These are phyloP conservation scores for Meloe dianella DNA, from an alignment of 2,888 invertebrate species.

Conservation along the genomic window DNA sequence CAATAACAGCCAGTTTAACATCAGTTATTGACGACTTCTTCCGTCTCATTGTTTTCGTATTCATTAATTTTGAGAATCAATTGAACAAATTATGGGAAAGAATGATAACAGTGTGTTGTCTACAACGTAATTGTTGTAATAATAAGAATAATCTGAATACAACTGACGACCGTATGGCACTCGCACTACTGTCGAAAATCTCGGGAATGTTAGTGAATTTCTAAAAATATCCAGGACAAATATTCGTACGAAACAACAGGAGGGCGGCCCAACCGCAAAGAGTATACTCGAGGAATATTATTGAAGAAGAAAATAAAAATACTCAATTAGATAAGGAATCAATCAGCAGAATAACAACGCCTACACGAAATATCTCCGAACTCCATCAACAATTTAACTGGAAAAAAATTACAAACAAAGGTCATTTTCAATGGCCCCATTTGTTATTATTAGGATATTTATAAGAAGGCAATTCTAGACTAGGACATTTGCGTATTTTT, in stretches of 20 bases:
- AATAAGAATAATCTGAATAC: not conserved
- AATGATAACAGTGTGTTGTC: not conserved
- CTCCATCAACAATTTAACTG: too few species aligned
- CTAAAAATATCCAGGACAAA: slow-evolving; percentile 30
- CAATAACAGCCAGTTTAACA: slow-evolving; percentile 89
- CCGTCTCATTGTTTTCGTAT: slow-evolving; percentile 81
- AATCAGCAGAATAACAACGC: too few species aligned
- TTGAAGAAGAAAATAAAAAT: not conserved
- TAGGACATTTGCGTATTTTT: not conserved
- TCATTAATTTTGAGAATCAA: slow-evolving; percentile 61
- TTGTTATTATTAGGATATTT: too few species aligned
- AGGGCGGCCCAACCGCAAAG: not conserved
- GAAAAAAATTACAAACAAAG: too few species aligned
- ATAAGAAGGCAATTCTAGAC: too few species aligned
- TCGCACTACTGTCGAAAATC: slow-evolving; percentile 24
- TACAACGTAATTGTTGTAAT: not conserved
- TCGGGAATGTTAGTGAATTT: slow-evolving; percentile 16
- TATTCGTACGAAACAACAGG: not conserved
- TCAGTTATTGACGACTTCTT: slow-evolving; percentile 90
- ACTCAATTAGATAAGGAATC: too few species aligned
- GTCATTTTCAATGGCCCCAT: not conserved
- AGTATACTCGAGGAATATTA: not conserved
- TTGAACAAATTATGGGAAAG: not conserved
- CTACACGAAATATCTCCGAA: too few species aligned
- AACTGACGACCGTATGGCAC: not conserved